phyloP scores from a whole-genome alignment of 2,888 invertebrate genomes.

The Sarcophaga subvicina region DNA sequence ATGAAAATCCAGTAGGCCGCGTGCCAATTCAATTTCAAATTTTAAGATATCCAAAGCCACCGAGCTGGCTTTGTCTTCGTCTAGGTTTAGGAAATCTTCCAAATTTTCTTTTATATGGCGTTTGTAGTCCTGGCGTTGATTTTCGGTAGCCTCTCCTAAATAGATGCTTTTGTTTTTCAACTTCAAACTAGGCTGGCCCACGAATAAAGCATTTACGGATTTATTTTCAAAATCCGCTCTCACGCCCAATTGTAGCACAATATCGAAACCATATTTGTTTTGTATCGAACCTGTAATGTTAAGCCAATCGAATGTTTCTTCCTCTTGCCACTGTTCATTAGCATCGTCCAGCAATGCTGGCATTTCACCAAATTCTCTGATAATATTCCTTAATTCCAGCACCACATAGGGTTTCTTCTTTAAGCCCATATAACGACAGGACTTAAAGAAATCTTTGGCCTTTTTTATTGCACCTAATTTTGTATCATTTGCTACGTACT shows the following conservation, averaged over 20 bases:
- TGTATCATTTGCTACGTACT: constrained; percentile 50
- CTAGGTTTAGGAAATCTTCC: constrained; percentile 72
- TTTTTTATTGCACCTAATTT: constrained; percentile 64
- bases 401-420: constrained; percentile 51
- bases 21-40: constrained; percentile 73
- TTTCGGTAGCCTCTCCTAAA: constrained; percentile 64
- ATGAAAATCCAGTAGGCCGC: constrained; percentile 71
- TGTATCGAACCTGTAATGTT: constrained; percentile 75
- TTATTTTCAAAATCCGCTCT: constrained; percentile 71
- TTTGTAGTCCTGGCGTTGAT: constrained; percentile 66
- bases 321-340: constrained; percentile 68
- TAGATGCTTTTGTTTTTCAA: constrained; percentile 70
- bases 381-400: constrained; percentile 71
- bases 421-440: constrained; percentile 73
- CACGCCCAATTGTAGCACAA: constrained; percentile 74
- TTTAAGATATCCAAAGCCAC: constrained; percentile 74
- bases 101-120: constrained; percentile 69
- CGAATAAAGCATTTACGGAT: constrained; percentile 72
- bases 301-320: constrained; percentile 76
- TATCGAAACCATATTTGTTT: constrained; percentile 76
- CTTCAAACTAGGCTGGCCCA: constrained; percentile 75
- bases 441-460: constrained; percentile 77
- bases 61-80: constrained; percentile 65
- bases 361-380: constrained; percentile 76
- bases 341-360: constrained; percentile 71